Evolutionary conservation across 2,797 vertebrate species (phyloP), one percentile per base, ranked within the genome.

Genomic region (Cyclura pinguis): DNA sequence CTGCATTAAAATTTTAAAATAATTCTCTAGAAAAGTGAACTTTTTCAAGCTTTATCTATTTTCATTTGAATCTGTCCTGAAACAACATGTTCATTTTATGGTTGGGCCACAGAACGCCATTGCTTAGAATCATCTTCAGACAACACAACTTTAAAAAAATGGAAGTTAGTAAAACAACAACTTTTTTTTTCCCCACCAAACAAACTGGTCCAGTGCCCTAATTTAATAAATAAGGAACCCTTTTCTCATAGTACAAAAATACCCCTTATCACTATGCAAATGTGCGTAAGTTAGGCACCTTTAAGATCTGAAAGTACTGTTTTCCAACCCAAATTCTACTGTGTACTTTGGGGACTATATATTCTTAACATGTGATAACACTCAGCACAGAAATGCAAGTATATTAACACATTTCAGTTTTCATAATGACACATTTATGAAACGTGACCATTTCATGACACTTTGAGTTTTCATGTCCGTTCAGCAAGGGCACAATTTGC

Each of bases 31-130:
- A 62, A 55, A 1, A 85, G 90, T 87, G 76, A 1, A 69, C 59
- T 88, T 92, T 87, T 88, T 94, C 92, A 95, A 94, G 93, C 94
- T 83, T 89, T 32, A 80, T 62, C 86, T 94, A 88, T 93, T 95
- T 93, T 94, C 91, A 88, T 94, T 94, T 93, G 94, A 95, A 93
- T 94, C 88, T 72, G 89, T 7, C 92, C 80, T 92, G 92, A 94
- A 95, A 92, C 77, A 94, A 91, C 85, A 69, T 91, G 76, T 86
- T 77, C 85, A 47, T n/a, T 10, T 81, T 74, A 52, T 88, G 81
- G 7, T 90, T 90, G n/a, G 18, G 35, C 80, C n/a, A 64, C 73
- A 86, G 84, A 32, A 13, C 85, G 88, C 20, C 55, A 69, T 67
- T 89, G 80, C 18, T 47, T 77, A 92, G 87, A 94, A 95, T 1